Base-by-base conservation (phyloP, 2,113 vertebrate genomes). In the Solenodon paradoxus region DNA sequence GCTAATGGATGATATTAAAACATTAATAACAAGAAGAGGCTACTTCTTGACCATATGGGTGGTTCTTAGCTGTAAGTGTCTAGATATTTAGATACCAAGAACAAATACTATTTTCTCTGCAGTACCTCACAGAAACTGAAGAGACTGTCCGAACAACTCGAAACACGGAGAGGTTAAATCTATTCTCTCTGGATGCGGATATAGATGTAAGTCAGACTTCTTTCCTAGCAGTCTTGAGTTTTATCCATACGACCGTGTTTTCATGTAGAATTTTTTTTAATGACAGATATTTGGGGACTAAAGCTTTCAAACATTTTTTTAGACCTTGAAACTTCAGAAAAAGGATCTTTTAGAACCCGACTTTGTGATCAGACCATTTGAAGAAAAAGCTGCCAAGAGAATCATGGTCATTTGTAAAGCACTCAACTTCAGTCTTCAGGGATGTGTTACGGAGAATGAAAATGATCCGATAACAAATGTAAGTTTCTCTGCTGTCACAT, bases 41-140 rank as follows among this genome's bases (percentile, higher is more conserved):
- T 85, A 45, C 22, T 59, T 96, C 66, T 90, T 69, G 35, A 74
- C 51, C 19, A 13, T 13, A 6, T 28, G 11, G 7, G 26, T 61
- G 26, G 55, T 26, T 35, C 19, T 38, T 22, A 32, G 10, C 24
- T 81, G 35, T 19, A 26, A 16, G 35, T 69, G 11, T 15, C 17
- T 38, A 30, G 11, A 51, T 88, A 24, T 88, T 81, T 51, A 17
- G 42, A 57, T 80, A 12, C 89, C 82, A 68, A 92, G 84, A 69
- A 68, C 89, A 98, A 94, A 98, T 75, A 68, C 74, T 0, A 68
- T 94, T 98, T 85, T 98, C 83, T 88, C 94, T 45, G 28, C 66
- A 99, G 99, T 99, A 99, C 93, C 99, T 99, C 97, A 98, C 98
- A 32, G 99, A 99, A 98, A 99, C 99, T 19, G 99, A 99, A 97